These are phyloP conservation scores for Siderastrea radians DNA, from an alignment of 92 coral and sea anemone species.

Conservation along the genomic window DNA sequence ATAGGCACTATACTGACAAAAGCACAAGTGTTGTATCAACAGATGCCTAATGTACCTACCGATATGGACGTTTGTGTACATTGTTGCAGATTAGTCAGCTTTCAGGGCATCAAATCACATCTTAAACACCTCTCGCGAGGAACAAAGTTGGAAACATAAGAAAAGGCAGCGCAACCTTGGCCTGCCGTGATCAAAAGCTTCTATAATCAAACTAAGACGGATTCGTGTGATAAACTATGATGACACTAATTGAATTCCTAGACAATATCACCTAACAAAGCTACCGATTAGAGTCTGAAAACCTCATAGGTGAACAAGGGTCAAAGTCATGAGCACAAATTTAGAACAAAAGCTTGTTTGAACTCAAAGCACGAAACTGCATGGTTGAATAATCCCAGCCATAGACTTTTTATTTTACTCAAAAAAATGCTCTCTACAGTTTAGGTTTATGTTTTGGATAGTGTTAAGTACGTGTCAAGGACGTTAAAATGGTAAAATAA, in stretches of 20 bases:
- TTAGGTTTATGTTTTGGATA: neutral
- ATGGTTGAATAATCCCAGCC: neutral
- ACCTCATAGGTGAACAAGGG: neutral
- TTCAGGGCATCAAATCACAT: neutral
- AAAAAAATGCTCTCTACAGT: neutral
- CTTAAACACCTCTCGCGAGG: neutral
- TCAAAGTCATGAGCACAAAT: conserved; percentile 6
- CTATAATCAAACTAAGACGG: conserved; percentile 32
- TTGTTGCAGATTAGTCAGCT: neutral
- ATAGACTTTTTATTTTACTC: neutral
- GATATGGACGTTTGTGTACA: neutral
- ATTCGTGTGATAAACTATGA: conserved; percentile 33
- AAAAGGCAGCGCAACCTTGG: neutral
- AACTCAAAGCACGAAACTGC: neutral
- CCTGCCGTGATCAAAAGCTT: conserved; percentile 16
- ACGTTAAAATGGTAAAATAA: conserved; percentile 21
- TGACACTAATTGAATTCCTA: conserved; percentile 77
- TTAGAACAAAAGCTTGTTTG: neutral
- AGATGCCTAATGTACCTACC: no score
- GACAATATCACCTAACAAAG: conserved; percentile 49
- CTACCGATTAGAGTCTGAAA: conserved; percentile 25
- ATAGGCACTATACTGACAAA: no score
- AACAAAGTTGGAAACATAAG: neutral
- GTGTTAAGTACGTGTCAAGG: conserved; percentile 41
- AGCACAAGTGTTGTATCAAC: no score